phyloP scores from a whole-genome alignment of 2,113 vertebrate species.

The Peromyscus maniculatus region DNA sequence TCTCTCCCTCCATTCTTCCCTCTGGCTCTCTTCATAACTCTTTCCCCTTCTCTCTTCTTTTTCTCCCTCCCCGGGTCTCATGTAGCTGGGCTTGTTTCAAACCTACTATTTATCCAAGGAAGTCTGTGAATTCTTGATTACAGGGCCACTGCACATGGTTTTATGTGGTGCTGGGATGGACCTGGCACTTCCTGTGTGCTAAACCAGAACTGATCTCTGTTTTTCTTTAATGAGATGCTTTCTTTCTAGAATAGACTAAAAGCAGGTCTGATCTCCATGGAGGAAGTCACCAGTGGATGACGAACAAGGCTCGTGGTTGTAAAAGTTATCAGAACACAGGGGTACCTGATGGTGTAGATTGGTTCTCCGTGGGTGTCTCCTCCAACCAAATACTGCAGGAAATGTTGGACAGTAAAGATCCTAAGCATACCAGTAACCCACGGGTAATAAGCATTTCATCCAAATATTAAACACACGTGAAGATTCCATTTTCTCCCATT shows the following conservation, averaged over 20 bases:
- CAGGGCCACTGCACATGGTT: neutral
- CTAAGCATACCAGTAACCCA: neutral
- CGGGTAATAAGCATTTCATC: neutral
- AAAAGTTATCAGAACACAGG: neutral
- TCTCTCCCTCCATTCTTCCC: neutral
- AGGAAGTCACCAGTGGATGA: neutral
- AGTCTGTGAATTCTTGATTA: neutral
- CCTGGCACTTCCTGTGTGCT: neutral
- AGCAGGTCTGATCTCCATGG: neutral
- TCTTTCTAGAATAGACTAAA: neutral
- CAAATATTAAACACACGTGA: neutral
- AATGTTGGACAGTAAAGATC: neutral
- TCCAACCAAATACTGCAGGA: neutral
- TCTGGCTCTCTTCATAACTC: too few species aligned
- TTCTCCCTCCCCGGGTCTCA: neutral
- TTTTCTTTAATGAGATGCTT: neutral
- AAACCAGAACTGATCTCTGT: neutral
- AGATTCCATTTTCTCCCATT: neutral
- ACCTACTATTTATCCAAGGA: neutral
- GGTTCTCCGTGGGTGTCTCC: neutral
- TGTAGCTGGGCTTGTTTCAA: neutral
- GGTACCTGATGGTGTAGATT: neutral
- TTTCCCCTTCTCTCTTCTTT: too few species aligned
- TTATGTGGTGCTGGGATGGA: neutral
- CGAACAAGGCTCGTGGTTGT: neutral